Conservation (phyloP, 2,888 invertebrate species). For the Yponomeuta malinellus region DNA sequence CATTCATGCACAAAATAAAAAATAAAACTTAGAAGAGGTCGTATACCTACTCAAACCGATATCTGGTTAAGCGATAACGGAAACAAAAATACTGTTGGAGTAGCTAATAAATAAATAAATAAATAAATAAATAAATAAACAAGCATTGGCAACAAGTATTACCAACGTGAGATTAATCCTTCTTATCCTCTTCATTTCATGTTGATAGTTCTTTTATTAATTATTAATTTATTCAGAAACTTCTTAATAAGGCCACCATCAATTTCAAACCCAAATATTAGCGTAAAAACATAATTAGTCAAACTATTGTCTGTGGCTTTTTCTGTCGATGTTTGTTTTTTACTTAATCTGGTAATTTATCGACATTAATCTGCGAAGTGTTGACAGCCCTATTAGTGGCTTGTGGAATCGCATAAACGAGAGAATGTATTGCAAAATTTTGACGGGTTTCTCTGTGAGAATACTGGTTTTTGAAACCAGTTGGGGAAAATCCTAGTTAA, state of each 20-base stretch:
- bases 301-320: neutral
- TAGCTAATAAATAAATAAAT: no score
- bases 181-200: neutral
- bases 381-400: neutral
- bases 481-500: conserved; percentile 28
- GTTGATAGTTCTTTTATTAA: neutral
- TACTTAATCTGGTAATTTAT: neutral
- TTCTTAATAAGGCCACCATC: neutral
- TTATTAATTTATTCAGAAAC: neutral
- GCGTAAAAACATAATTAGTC: neutral
- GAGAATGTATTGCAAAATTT: conserved; percentile 41
- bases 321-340: neutral
- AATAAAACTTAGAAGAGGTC: no score
- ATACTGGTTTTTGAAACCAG: conserved; percentile 28
- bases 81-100: no score
- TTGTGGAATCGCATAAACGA: conserved; percentile 28
- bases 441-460: conserved; percentile 26
- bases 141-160: no score
- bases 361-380: neutral
- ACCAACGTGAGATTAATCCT: neutral
- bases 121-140: no score
- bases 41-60: no score
- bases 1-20: no score
- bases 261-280: neutral
- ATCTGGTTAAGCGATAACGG: no score